Conservation (phyloP, 1,140 invertebrate genomes). For the Lucilia sericata region DNA sequence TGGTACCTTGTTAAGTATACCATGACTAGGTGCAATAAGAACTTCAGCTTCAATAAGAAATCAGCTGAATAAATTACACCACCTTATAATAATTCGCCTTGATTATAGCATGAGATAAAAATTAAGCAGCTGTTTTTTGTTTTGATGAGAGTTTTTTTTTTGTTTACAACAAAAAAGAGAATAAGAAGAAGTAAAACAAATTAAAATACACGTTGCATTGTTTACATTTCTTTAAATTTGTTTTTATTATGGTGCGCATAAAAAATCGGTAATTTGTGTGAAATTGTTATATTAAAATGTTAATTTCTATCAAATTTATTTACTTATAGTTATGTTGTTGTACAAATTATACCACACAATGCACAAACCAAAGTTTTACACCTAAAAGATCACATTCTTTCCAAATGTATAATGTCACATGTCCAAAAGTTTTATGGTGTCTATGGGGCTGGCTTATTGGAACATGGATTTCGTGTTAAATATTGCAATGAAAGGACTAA, state of each 20-base stretch:
- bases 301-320: neutral
- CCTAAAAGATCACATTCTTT: constrained; percentile 72
- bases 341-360: constrained; percentile 70
- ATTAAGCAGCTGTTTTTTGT: neutral
- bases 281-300: constrained; percentile 1
- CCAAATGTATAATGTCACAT: constrained; percentile 73
- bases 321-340: constrained; percentile 73
- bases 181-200: neutral
- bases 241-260: constrained; percentile 73
- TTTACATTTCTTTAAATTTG: neutral
- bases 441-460: constrained; percentile 76
- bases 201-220: neutral
- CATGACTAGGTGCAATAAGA: too few relatives aligned
- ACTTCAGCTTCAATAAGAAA: too few relatives aligned
- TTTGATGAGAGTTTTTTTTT: constrained; percentile 39
- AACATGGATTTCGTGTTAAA: constrained; percentile 78
- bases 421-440: constrained; percentile 80
- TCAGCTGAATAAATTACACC: too few relatives aligned
- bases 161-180: neutral
- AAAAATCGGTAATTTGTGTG: constrained; percentile 73
- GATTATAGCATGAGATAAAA: neutral
- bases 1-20: too few relatives aligned
- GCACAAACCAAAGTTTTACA: constrained; percentile 69
- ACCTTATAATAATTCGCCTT: neutral
- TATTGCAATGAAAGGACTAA: constrained; percentile 81